Conservation (phyloP, 2,113 vertebrate species). For the Egretta garzetta region DNA sequence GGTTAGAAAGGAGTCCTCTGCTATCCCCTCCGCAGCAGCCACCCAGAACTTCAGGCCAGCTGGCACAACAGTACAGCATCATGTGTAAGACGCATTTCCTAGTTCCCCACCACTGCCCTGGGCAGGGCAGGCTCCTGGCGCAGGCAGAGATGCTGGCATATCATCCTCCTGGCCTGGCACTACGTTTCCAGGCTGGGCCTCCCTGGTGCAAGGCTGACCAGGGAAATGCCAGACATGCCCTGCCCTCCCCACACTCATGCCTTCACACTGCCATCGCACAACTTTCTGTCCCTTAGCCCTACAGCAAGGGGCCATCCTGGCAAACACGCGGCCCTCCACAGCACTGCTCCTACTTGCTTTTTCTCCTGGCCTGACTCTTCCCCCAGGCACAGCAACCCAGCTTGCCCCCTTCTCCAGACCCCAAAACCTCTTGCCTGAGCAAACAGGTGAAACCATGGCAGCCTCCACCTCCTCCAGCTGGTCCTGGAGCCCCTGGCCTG, state of each 20-base stretch:
- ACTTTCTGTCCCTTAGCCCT: neutral
- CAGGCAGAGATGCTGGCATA: neutral
- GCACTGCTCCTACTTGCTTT: neutral
- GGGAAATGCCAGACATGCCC: neutral
- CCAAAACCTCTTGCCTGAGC: neutral
- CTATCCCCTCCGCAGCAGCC: neutral
- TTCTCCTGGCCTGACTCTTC: neutral
- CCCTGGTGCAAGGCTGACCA: neutral
- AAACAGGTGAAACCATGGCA: neutral
- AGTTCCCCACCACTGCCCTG: neutral
- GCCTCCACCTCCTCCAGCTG: neutral
- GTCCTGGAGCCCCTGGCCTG: neutral
- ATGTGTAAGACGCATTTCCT: neutral
- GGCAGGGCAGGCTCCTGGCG: neutral
- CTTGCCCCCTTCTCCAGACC: neutral
- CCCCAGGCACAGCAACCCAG: neutral
- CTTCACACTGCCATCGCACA: neutral
- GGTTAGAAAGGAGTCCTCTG: neutral
- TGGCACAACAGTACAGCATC: neutral
- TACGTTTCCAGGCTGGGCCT: neutral
- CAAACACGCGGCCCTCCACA: accelerated
- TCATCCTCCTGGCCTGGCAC: neutral
- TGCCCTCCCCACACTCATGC: neutral
- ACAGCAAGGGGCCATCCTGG: neutral
- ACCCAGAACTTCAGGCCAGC: neutral